Evolutionary conservation across 1,140 invertebrate genomes (phyloP).

Genomic region (Ips typographus): DNA sequence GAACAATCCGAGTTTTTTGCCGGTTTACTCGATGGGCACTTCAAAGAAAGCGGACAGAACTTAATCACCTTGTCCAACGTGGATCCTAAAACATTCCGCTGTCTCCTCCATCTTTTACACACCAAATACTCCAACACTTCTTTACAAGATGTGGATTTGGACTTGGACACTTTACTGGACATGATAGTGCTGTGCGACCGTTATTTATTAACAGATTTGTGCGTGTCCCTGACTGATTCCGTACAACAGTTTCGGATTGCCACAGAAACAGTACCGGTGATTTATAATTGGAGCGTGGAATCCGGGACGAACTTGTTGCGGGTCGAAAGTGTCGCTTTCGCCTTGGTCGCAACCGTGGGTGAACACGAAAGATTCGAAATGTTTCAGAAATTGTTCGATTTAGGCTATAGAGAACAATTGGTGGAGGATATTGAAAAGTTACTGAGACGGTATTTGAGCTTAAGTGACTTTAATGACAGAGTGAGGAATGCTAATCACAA

Average conservation of each 20-base stretch:
- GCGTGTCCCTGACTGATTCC: conserved; percentile 57
- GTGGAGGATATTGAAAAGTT: conserved; percentile 46
- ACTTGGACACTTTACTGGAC: conserved; percentile 63
- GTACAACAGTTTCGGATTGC: conserved; percentile 56
- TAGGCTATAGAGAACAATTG: conserved; percentile 45
- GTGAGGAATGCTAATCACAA: not conserved
- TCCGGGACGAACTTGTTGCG: conserved; percentile 60
- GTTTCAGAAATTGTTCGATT: conserved; percentile 45
- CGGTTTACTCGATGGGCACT: conserved; percentile 65
- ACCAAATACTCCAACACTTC: conserved; percentile 46
- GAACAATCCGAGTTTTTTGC: conserved; percentile 65
- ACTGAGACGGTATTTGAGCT: conserved; percentile 35
- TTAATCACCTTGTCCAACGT: conserved; percentile 59
- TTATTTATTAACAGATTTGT: conserved; percentile 63
- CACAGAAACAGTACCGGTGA: conserved; percentile 54
- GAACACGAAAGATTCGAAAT: conserved; percentile 49
- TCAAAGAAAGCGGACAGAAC: conserved; percentile 64
- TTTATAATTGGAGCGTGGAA: conserved; percentile 60
- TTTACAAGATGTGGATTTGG: conserved; percentile 45
- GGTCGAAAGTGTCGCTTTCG: conserved; percentile 58
- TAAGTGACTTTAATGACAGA: not conserved
- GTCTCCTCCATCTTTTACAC: conserved; percentile 57
- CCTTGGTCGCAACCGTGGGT: conserved; percentile 55
- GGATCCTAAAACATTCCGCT: conserved; percentile 57
- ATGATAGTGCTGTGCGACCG: conserved; percentile 64